phyloP scores from a whole-genome alignment of 2,797 vertebrate species.

The Rhadinocentrus ornatus region DNA sequence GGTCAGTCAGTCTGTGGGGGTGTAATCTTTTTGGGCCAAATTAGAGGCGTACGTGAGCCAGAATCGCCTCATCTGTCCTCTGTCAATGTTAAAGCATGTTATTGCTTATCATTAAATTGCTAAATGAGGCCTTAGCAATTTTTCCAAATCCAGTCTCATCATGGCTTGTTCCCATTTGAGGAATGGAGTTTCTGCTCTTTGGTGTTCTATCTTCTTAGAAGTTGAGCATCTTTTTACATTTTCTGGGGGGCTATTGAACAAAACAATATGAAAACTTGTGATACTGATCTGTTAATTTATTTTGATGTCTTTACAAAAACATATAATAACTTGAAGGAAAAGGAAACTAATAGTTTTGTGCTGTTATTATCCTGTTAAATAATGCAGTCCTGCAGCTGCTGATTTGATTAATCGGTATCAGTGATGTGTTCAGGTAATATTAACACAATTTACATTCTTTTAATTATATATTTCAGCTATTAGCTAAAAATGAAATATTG shows the following conservation, averaged over 20 bases:
- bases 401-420: neutral
- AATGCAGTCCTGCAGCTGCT: neutral
- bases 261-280: neutral
- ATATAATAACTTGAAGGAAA: neutral
- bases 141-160: neutral
- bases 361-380: neutral
- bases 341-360: neutral
- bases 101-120: too few relatives aligned
- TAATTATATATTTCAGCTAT: neutral
- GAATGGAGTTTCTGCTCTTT: neutral
- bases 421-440: neutral
- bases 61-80: neutral
- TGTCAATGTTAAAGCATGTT: neutral
- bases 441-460: neutral
- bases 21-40: neutral
- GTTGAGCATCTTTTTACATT: neutral
- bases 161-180: neutral
- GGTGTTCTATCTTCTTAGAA: neutral
- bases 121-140: neutral
- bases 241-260: neutral
- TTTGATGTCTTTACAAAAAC: neutral
- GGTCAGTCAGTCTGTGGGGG: neutral
- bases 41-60: neutral
- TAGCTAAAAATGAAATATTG: neutral
- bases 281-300: neutral